Percentiles rank a stretch among this genome's conserved stretches.
Conservation (phyloP, 2,113 vertebrate genomes). For the Thunnus thynnus region DNA sequence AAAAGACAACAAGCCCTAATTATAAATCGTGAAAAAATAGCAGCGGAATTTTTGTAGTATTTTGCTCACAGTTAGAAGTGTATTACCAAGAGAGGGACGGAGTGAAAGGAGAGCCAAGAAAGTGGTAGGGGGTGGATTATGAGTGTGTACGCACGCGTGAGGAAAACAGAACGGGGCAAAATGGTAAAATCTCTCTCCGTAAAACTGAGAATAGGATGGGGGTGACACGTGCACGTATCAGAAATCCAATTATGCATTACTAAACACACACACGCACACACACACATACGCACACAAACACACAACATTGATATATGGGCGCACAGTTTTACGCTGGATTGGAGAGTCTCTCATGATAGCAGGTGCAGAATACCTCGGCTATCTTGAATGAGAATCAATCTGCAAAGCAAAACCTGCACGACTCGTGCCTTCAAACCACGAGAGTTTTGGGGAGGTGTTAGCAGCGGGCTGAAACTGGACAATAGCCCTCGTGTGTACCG, state of each 20-base stretch:
- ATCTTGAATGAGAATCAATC: slow-evolving; percentile 48
- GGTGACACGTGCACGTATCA: slow-evolving; percentile 13
- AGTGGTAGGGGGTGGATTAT: not conserved
- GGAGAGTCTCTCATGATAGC: slow-evolving; percentile 36
- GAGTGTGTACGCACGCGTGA: slow-evolving; percentile 12
- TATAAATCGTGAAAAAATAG: not conserved
- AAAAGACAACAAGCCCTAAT: not conserved
- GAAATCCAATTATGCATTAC: slow-evolving; percentile 2
- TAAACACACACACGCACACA: not conserved
- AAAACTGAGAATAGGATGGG: slow-evolving; percentile 29
- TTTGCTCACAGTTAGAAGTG: not conserved
- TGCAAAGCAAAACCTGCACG: slow-evolving; percentile 26
- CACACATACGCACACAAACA: not conserved
- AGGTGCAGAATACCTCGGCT: slow-evolving; percentile 50
- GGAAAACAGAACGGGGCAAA: slow-evolving; percentile 1
- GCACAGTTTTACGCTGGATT: slow-evolving; percentile 36
- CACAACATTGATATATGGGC: slow-evolving; percentile 4
- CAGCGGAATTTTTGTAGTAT: too few relatives aligned
- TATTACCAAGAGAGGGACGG: slow-evolving; percentile 18
- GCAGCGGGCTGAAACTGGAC: slow-evolving; percentile 22
- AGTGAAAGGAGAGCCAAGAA: not conserved
- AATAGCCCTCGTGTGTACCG: slow-evolving; percentile 36
- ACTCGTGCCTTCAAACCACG: slow-evolving; percentile 7
- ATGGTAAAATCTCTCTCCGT: slow-evolving; percentile 25
- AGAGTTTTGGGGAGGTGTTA: slow-evolving; percentile 46